phyloP scores from a whole-genome alignment of 2,797 vertebrate genomes.

The Varecia variegata region DNA sequence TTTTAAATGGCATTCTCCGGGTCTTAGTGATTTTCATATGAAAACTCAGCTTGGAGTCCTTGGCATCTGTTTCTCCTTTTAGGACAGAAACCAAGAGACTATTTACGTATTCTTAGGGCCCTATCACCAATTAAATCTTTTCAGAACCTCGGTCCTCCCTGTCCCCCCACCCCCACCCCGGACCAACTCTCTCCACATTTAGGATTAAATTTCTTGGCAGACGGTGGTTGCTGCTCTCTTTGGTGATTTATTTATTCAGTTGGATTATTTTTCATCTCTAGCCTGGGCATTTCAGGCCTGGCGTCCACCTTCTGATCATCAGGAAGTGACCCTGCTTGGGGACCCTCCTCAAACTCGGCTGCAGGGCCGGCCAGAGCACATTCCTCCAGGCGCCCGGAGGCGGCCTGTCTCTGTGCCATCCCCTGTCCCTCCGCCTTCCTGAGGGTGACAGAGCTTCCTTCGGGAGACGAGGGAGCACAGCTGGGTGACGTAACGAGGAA shows the following conservation, averaged over 20 bases:
- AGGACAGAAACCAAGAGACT: constrained; percentile 84
- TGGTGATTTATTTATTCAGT: constrained; percentile 86
- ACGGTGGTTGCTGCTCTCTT: constrained; percentile 81
- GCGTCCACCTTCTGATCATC: constrained; percentile 78
- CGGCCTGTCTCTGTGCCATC: constrained; percentile 43
- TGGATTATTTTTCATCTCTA: constrained; percentile 81
- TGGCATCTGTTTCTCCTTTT: constrained; percentile 88
- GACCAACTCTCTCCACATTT: constrained; percentile 66
- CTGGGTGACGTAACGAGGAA: constrained; percentile 76
- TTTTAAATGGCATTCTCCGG: constrained; percentile 83
- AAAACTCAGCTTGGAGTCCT: constrained; percentile 78
- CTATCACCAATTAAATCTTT: constrained; percentile 87
- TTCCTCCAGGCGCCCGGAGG: constrained; percentile 53
- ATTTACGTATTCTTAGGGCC: constrained; percentile 86
- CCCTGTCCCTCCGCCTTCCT: not conserved
- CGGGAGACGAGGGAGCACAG: constrained; percentile 63
- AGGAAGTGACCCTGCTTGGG: constrained; percentile 66
- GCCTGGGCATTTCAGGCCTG: constrained; percentile 78
- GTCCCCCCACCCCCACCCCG: not conserved
- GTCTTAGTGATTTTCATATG: constrained; percentile 82
- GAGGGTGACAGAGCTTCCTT: constrained; percentile 51
- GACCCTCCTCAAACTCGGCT: not conserved
- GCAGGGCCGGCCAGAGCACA: not conserved
- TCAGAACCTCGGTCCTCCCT: constrained; percentile 78
- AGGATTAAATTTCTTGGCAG: constrained; percentile 86